Base-by-base conservation (phyloP, 37 sponge, comb jelly and placozoan species). In the Tethya wilhelma region DNA sequence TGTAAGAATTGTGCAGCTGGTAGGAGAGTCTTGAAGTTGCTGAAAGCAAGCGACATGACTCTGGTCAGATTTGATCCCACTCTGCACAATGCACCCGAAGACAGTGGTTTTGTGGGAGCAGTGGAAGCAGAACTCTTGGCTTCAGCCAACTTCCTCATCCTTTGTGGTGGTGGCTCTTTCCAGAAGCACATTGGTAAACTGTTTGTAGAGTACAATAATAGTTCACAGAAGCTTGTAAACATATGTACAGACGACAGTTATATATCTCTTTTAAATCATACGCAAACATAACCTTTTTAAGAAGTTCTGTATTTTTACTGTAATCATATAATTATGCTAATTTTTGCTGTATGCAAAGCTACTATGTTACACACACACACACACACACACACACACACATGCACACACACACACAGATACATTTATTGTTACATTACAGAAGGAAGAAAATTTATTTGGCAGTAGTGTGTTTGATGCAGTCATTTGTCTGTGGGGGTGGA, bases 161-260 rank as follows among this genome's bases (percentile, higher is more conserved):
- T 86, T 39, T 68, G 64, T 64, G 87, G 87, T 38, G 87, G 87
- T 1, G 87, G 87, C 8, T 56, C 79, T 0, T 86, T 71, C 64
- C 80, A 86, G 67, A 73, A 45, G 45, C 87, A 79, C 42, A 37
- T 70, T 1, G 49, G 34, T 4, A 23, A 11, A 9, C 28, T 76
- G 33, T 84, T 75, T 32, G 34, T 38, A 43, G 55, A 49, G 19
- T 19, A 4, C 30, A 72, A 44, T 49, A 9, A 9, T 14, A 19
- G 9, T 49, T 14, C 9, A 9, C 53, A 14, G 14, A 49, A 19
- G 9, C 14, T 49, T 49, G 53, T 49, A 19, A 9, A 49, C 14
- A 19, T 19, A 19, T 19, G 53, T 9, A 49, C 53, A 19, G 14
- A 49, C 53, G 14, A 49, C 14, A 9, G 9, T 49, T 14, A 49